Base-by-base conservation (phyloP, 2,113 vertebrate genomes). In the Neotoma lepida region DNA sequence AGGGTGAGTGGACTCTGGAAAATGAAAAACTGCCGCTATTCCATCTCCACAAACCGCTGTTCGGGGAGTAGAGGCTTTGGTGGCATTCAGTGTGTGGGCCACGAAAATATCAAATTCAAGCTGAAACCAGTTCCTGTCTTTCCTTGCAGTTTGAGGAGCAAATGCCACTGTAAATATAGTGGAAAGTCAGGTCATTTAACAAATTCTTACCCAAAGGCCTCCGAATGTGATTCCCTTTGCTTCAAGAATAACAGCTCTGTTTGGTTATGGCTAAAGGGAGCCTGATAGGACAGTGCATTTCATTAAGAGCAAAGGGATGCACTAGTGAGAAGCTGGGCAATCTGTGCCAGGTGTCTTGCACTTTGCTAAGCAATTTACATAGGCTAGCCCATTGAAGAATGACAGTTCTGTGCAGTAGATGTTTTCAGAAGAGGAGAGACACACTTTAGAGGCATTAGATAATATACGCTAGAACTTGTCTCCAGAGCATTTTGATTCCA, bases 11-110 rank as follows among this genome's bases (percentile, higher is more conserved):
- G 98, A 98, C 97, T 97, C 97, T 97, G 94, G 97, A 97, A 98
- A 98, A 98, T 98, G 98, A 98, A 98, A 98, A 98, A 98, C 96
- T 98, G 97, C 97, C 90, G 41, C 92, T 97, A 96, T 98, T 98
- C 97, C 97, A 91, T 98, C 97, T 97, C 97, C 96, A 96, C 97
- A 98, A 98, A 98, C 97, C 44, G 0, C 97, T 94, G 93, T 93
- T 97, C 93, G 49, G 94, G 96, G 97, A 98, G 94, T 89, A 82
- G 18, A 96, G 94, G 95, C 96, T 98, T 95, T 41, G 39, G 95
- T 92, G 76, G 95, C 97, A 96, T 96, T 94, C 81, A 22, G 97
- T 88, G 71, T 94, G 33, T 4, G 82, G 20, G 56, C 97, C 71
- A 0, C 97, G 92, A 94, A 97, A 97, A 90, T 96, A 97, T 91